Percentiles rank a stretch among this genome's conserved stretches.
Conservation (phyloP, 2,888 invertebrate species). For the Gryllus longicercus region DNA sequence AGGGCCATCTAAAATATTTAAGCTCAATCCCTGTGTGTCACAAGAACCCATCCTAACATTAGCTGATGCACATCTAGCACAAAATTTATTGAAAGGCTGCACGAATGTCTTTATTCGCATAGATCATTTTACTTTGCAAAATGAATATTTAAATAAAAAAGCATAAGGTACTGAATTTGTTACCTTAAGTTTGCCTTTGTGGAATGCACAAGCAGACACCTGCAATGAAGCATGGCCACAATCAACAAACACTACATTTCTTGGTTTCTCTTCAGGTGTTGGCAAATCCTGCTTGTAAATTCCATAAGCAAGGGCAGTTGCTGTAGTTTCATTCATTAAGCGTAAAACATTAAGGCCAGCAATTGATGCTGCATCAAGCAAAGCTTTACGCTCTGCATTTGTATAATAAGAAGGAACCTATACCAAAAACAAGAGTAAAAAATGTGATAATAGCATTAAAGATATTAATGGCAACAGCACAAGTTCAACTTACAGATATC, state of each 20-base stretch:
- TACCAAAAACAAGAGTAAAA: neutral
- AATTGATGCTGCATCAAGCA: slow-evolving; percentile 87
- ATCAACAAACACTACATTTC: slow-evolving; percentile 94
- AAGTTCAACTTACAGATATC: slow-evolving; percentile 64
- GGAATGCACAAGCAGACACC: slow-evolving; percentile 85
- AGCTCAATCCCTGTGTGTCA: too few relatives aligned
- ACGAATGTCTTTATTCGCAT: too few relatives aligned
- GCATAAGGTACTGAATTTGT: too few relatives aligned
- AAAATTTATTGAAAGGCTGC: too few relatives aligned
- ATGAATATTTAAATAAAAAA: too few relatives aligned
- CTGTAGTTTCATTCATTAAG: slow-evolving; percentile 95
- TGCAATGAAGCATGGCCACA: slow-evolving; percentile 92
- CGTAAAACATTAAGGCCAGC: slow-evolving; percentile 91
- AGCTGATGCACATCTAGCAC: too few relatives aligned
- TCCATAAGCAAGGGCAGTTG: slow-evolving; percentile 93
- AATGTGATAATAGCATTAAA: neutral
- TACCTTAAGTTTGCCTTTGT: slow-evolving; percentile 86
- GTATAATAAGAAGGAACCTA: slow-evolving; percentile 87
- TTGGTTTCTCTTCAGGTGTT: slow-evolving; percentile 78
- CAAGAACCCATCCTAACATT: too few relatives aligned
- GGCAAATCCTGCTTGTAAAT: slow-evolving; percentile 98
- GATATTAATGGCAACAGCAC: neutral
- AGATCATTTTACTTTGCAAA: too few relatives aligned
- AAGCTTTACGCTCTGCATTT: slow-evolving; percentile 86
- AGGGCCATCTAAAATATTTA: too few relatives aligned